Conservation (phyloP, 2,797 vertebrate genomes). For the Falco rusticolus region DNA sequence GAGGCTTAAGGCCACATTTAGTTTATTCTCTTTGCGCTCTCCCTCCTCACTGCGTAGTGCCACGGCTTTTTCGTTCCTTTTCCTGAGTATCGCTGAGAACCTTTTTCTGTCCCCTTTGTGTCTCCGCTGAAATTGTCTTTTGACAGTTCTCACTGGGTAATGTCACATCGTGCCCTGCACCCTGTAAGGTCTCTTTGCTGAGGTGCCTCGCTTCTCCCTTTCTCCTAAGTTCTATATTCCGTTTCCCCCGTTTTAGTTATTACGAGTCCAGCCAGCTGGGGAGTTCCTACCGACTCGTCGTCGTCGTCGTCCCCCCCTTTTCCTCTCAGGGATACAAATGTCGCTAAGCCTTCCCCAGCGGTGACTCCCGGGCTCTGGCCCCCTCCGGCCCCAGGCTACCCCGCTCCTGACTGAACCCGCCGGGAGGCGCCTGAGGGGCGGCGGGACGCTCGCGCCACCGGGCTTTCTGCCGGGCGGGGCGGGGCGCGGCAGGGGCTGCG, state of each 20-base stretch:
- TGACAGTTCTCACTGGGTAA: background rate
- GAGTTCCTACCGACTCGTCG: background rate
- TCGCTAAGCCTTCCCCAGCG: background rate
- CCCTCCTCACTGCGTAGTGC: fast-evolving
- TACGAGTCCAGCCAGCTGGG: background rate
- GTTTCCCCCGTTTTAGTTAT: background rate
- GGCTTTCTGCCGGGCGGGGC: too few species aligned
- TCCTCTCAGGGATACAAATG: background rate
- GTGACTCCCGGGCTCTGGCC: background rate
- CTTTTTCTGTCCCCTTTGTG: background rate
- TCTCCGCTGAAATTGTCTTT: background rate
- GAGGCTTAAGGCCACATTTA: background rate
- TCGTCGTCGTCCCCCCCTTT: too few species aligned
- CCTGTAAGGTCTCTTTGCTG: background rate
- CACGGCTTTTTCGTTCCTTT: background rate
- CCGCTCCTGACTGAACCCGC: background rate
- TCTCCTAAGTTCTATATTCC: fast-evolving
- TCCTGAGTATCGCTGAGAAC: background rate
- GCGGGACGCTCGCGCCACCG: background rate
- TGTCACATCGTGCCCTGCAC: background rate
- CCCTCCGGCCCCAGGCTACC: background rate
- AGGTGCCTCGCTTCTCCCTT: background rate
- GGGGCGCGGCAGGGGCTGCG: background rate
- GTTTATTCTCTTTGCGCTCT: background rate
- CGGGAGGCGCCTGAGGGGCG: fast-evolving